phyloP scores from a whole-genome alignment of 2,113 vertebrate genomes.

The Phainopepla nitens region DNA sequence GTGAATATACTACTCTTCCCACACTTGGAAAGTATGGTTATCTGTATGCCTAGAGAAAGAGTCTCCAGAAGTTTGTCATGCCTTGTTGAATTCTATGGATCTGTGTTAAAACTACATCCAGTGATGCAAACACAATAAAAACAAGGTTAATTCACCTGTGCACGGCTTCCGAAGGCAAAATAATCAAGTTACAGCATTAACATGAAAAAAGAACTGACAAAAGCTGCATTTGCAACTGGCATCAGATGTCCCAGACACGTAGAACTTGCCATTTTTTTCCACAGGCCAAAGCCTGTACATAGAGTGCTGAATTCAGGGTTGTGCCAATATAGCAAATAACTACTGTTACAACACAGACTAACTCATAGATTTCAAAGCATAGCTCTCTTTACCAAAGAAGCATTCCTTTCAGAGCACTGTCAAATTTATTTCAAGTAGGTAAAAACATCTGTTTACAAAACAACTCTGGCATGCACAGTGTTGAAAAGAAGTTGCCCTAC shows the following conservation, averaged over 20 bases:
- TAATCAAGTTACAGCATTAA: neutral
- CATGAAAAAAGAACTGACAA: neutral
- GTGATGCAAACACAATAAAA: neutral
- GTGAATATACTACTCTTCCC: neutral
- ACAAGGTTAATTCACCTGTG: neutral
- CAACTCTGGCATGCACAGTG: neutral
- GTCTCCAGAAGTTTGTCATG: neutral
- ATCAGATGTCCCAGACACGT: neutral
- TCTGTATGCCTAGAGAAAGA: neutral
- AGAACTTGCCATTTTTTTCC: neutral
- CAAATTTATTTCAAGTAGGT: neutral
- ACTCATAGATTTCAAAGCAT: neutral
- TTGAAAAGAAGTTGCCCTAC: neutral
- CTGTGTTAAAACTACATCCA: neutral
- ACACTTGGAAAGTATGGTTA: neutral
- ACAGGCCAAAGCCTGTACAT: accelerated
- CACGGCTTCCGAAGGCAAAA: neutral
- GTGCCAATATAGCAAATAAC: neutral
- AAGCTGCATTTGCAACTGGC: neutral
- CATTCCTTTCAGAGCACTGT: neutral
- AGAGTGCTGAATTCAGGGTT: neutral
- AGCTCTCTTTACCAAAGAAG: neutral
- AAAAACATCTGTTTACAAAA: neutral
- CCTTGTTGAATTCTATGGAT: neutral
- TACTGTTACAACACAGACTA: neutral